phyloP scores from a whole-genome alignment of 2,113 vertebrate species.

The Anarhynchus alexandrinus region DNA sequence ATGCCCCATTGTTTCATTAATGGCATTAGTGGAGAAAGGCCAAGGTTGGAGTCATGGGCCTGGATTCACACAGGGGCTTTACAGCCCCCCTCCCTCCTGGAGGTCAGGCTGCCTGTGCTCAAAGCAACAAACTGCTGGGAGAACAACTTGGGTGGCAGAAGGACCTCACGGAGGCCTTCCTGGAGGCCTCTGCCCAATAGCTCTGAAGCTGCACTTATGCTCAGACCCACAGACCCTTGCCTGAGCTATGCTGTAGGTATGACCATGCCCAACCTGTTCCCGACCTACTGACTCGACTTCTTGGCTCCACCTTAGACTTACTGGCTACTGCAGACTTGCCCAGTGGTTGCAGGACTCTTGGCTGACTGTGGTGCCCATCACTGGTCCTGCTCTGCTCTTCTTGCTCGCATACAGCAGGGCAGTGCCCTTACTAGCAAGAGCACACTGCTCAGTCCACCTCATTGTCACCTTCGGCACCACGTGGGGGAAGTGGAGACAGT shows the following conservation, averaged over 20 bases:
- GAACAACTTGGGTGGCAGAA: not conserved
- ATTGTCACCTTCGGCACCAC: accelerated
- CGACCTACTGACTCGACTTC: accelerated
- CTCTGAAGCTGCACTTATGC: not conserved
- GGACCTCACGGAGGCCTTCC: not conserved
- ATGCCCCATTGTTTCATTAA: not conserved
- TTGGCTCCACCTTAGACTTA: not conserved
- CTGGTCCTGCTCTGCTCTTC: not conserved
- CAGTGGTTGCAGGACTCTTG: not conserved
- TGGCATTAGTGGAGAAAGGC: not conserved
- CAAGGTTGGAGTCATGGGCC: not conserved
- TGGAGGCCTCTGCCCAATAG: not conserved
- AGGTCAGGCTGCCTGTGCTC: not conserved
- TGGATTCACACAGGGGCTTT: not conserved
- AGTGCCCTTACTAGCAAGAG: no score
- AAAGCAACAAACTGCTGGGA: not conserved
- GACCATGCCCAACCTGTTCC: not conserved
- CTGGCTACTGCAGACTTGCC: not conserved
- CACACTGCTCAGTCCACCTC: not conserved
- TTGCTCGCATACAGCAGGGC: accelerated
- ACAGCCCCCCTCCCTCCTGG: accelerated
- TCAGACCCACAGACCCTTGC: not conserved
- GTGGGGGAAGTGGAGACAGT: accelerated
- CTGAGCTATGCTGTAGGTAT: not conserved
- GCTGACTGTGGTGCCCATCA: not conserved